These are phyloP conservation scores for Fragum whitleyi DNA, from an alignment of 2,888 invertebrate genomes.

Conservation along the genomic window DNA sequence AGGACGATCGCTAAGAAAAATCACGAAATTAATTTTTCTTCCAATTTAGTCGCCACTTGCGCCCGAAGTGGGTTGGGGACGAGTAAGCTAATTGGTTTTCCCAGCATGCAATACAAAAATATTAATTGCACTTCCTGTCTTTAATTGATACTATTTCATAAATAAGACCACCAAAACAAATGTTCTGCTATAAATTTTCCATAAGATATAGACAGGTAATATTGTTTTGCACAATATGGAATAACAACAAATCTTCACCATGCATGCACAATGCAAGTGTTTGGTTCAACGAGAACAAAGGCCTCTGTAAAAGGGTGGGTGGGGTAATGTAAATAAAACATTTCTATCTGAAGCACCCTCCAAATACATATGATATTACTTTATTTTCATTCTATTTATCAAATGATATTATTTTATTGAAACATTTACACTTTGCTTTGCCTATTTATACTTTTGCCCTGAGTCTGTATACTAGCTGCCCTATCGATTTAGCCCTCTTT, in stretches of 20 bases:
- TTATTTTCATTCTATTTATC: too few species aligned
- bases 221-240: not conserved
- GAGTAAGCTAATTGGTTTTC: not conserved
- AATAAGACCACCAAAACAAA: not conserved
- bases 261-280: not conserved
- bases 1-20: too few species aligned
- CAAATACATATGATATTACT: too few species aligned
- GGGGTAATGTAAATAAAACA: constrained; percentile 18
- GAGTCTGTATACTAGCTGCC: too few species aligned
- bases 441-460: too few species aligned
- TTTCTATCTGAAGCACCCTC: too few species aligned
- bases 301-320: constrained; percentile 1
- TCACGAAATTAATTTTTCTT: too few species aligned
- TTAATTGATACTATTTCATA: constrained; percentile 2
- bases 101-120: constrained; percentile 30
- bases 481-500: too few species aligned
- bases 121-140: constrained; percentile 24
- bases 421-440: too few species aligned
- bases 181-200: not conserved
- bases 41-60: too few species aligned
- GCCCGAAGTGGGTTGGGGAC: not conserved
- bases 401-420: too few species aligned
- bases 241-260: not conserved
- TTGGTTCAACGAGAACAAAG: not conserved
- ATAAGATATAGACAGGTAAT: not conserved